Percentiles rank a stretch among this genome's conserved stretches.
These are phyloP conservation scores for Lynx canadensis DNA, from an alignment of 2,113 vertebrate species.

Conservation along the genomic window DNA sequence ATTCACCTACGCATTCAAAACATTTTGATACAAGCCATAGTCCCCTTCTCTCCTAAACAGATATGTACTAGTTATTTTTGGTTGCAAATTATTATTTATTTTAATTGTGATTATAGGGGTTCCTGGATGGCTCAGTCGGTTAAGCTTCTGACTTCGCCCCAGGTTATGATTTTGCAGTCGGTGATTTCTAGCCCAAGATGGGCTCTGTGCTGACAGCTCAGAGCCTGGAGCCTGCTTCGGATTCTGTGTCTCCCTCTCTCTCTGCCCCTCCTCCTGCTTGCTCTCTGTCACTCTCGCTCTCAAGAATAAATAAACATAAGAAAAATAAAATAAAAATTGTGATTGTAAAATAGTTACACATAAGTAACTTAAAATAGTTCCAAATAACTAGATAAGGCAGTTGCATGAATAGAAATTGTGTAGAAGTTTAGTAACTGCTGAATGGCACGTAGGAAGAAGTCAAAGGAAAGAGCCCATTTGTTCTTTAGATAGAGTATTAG, in stretches of 20 bases:
- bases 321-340: background rate
- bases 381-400: background rate
- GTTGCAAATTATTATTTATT: background rate
- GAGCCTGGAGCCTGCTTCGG: too few species aligned
- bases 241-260: too few species aligned
- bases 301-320: too few species aligned
- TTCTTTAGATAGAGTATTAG: background rate
- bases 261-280: too few species aligned
- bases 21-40: background rate
- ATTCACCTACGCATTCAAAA: background rate
- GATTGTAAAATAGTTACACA: background rate
- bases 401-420: background rate
- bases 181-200: too few species aligned
- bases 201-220: too few species aligned
- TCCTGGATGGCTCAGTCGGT: too few species aligned
- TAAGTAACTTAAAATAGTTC: background rate
- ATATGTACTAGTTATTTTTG: background rate
- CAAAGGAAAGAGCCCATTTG: background rate
- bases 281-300: too few species aligned
- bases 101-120: background rate
- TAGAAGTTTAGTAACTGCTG: background rate
- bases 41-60: background rate
- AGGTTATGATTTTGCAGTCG: too few species aligned
- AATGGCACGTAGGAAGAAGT: background rate
- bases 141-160: too few species aligned